Evolutionary conservation across 2,888 invertebrate species (phyloP).

Genomic region (Masnerella sp.): DNA sequence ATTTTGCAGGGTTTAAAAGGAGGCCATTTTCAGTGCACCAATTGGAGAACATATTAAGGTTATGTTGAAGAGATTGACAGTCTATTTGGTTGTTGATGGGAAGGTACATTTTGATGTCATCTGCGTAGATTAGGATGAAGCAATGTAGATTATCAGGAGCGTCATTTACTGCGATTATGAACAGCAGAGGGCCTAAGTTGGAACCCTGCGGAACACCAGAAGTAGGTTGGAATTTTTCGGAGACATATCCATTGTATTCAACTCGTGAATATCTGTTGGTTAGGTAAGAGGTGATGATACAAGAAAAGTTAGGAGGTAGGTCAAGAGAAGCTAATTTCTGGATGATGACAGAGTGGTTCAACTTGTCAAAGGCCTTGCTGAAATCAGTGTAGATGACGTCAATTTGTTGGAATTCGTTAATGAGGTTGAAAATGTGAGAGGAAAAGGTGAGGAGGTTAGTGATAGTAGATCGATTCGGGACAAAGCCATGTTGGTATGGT

Average conservation of each 20-base stretch:
- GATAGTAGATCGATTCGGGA: background rate
- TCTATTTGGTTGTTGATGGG: background rate
- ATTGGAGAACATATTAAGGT: background rate
- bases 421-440: background rate
- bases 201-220: constrained; percentile 5
- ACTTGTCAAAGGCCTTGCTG: constrained; percentile 2
- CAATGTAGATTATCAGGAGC: background rate
- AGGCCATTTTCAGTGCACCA: background rate
- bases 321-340: background rate
- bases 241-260: background rate
- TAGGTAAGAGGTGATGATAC: background rate
- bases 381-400: constrained; percentile 12
- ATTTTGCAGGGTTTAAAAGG: background rate
- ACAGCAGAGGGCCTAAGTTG: constrained; percentile 56
- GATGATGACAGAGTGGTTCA: background rate
- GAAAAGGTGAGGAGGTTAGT: background rate
- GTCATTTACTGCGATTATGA: constrained; percentile 64
- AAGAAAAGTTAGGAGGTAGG: background rate
- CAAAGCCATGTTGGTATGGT: background rate
- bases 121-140: background rate
- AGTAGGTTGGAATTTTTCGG: background rate
- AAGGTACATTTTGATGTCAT: background rate
- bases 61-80: background rate
- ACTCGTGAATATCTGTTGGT: background rate
- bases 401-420: constrained; percentile 1